These are phyloP conservation scores for Ischnus inquisitorius DNA, from an alignment of 2,888 invertebrate species.

Conservation along the genomic window DNA sequence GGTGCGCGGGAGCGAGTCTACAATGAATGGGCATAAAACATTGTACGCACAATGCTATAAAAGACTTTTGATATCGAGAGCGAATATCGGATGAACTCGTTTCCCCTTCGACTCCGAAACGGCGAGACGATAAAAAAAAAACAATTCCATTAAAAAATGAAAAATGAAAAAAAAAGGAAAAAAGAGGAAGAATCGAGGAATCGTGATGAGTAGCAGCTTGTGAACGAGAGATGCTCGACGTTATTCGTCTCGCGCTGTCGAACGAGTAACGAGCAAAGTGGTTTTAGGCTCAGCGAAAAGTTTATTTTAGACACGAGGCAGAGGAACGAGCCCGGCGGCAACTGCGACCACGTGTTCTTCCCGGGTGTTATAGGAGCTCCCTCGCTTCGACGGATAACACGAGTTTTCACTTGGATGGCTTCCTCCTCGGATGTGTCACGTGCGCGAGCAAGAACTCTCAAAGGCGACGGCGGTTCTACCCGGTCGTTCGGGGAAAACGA, in stretches of 20 bases:
- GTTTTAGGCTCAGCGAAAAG: conserved; percentile 74
- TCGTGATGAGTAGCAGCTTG: conserved; percentile 36
- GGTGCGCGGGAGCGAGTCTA: conserved; percentile 25
- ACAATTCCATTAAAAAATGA: too few relatives aligned
- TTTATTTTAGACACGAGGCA: conserved; percentile 75
- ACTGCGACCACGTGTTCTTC: conserved; percentile 64
- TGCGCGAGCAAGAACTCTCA: conserved; percentile 65
- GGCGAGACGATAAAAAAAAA: neutral
- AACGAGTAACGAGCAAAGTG: conserved; percentile 74
- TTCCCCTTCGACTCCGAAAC: conserved; percentile 3
- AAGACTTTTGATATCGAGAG: conserved; percentile 49
- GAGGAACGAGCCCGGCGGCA: conserved; percentile 40
- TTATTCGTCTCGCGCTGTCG: conserved; percentile 1
- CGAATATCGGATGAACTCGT: conserved; percentile 17
- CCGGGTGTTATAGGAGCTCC: conserved; percentile 41
- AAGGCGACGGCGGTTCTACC: conserved; percentile 12
- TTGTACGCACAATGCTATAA: conserved; percentile 19
- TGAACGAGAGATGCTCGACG: conserved; percentile 2
- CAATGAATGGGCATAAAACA: conserved; percentile 32
- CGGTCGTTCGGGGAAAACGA: neutral
- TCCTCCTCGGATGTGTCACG: conserved; percentile 75
- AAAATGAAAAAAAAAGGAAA: conserved; percentile 8
- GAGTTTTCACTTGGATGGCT: conserved; percentile 81
- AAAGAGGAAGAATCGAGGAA: conserved; percentile 12
- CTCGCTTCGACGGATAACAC: conserved; percentile 73